Conservation (phyloP, 1,140 invertebrate genomes). For the Cyphomyrmex costatus region DNA sequence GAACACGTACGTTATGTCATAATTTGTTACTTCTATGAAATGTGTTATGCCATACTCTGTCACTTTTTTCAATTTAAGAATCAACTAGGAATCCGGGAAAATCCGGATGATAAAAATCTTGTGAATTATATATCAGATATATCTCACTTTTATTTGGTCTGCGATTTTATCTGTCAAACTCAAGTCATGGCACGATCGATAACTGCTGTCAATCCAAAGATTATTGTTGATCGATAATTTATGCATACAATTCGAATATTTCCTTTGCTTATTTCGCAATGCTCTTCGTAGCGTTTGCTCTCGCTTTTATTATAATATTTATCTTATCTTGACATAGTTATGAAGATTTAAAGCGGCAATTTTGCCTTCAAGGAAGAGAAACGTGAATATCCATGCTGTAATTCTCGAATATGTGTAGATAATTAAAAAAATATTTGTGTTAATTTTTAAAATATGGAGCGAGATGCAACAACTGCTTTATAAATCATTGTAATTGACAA, state of each 20-base stretch:
- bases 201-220: not conserved
- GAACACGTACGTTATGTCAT: not conserved
- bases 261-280: not conserved
- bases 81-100: not conserved
- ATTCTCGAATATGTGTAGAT: not conserved
- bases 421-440: not conserved
- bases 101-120: not conserved
- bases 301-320: not conserved
- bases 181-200: not conserved
- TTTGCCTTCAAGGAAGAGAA: not conserved
- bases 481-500: not conserved
- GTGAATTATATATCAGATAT: not conserved
- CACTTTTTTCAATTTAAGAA: not conserved
- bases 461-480: not conserved
- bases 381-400: not conserved
- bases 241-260: not conserved
- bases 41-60: not conserved
- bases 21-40: not conserved
- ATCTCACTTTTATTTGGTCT: not conserved
- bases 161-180: conserved; percentile 9
- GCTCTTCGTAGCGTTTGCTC: not conserved
- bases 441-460: not conserved
- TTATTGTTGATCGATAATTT: not conserved
- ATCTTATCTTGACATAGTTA: conserved; percentile 32
- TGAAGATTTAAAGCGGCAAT: not conserved